Base-by-base conservation (phyloP, 1,140 invertebrate genomes). In the Hyles vespertilio region DNA sequence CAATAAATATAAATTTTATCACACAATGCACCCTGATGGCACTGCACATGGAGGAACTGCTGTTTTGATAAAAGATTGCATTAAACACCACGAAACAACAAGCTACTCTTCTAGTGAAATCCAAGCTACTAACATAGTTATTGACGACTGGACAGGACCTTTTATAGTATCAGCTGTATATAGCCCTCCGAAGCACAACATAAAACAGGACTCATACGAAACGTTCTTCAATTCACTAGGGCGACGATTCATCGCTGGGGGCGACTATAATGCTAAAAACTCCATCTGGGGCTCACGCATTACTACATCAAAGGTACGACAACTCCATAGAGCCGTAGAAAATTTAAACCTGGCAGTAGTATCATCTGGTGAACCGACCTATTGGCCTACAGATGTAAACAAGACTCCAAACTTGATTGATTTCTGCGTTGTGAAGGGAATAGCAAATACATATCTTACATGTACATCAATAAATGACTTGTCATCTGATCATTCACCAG, bases 261-360 rank as follows among this genome's bases (percentile, higher is more conserved):
- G 76, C 2, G 74, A 86, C 48, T 84, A 67, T 12, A 86, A 83
- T 50, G 74, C 72, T 3, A 84, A 84, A 60, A 70, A 80, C 12
- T 58, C 46, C 3, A 36, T 57, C 10, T 85, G 74, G 74, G 70
- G 74, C 4, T 81, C 66, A 34, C 66, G 70, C 33, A 47, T 67
- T 6, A 57, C n/a, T 1, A 65, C 61, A n/a, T 47, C 64, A 5
- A 70, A 61, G 59, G 72, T 65, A 8, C 58, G 63, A 52, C 58
- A 67, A 55, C 69, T 78, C 3, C 47, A 65, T 3, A 60, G 47
- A 54, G 51, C 68, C 2, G 59, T 69, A 2, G 47, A 56, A 33
- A 34, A 47, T 58, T 6, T 74, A 32, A 58, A 53, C 8, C 56
- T 65, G 36, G 65, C 55, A 22, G 45, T 53, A 10, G 49, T 57